These are phyloP conservation scores for Cyrtonyx montezumae DNA, from an alignment of 2,113 vertebrate species.

Conservation along the genomic window DNA sequence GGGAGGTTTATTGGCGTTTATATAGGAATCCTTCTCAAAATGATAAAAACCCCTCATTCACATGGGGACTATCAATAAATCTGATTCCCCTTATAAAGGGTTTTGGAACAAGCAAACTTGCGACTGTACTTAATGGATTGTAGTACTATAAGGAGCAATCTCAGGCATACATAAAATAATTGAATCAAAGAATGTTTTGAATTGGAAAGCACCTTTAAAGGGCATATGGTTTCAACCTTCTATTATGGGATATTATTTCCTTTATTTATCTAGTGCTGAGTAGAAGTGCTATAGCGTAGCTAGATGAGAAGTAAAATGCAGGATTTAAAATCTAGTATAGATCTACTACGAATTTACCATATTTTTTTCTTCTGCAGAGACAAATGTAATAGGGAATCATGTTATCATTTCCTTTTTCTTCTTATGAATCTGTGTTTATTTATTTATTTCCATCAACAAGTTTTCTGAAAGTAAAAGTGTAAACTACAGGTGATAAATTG, in stretches of 20 bases:
- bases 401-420: not conserved
- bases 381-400: not conserved
- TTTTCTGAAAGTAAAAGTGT: not conserved
- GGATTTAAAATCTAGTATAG: not conserved
- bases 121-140: not conserved
- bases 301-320: not conserved
- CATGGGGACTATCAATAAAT: not conserved
- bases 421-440: not conserved
- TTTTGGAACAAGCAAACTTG: not conserved
- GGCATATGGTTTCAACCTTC: not conserved
- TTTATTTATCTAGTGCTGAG: not conserved
- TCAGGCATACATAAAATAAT: not conserved
- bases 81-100: not conserved
- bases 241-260: not conserved
- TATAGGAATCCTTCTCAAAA: not conserved
- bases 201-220: not conserved
- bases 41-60: not conserved
- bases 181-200: not conserved
- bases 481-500: not conserved
- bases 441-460: not conserved
- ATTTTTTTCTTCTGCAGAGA: not conserved
- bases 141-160: not conserved
- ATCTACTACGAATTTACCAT: not conserved
- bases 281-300: not conserved
- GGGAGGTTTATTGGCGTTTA: not conserved